phyloP scores from a whole-genome alignment of 2,888 invertebrate species.

The Xylocampa areola region DNA sequence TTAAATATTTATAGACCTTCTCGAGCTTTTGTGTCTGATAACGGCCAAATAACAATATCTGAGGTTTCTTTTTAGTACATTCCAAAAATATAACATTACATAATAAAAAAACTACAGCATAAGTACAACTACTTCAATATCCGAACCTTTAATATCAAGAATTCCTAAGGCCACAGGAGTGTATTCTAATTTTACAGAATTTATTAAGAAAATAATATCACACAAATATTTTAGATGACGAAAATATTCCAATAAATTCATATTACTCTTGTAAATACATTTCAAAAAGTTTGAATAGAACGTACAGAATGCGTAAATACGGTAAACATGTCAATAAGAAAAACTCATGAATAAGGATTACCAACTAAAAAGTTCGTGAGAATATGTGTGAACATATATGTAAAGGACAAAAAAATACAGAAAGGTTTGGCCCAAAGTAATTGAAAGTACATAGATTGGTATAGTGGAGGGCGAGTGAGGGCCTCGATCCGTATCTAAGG shows the following conservation, averaged over 20 bases:
- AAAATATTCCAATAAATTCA: slow-evolving; percentile 58
- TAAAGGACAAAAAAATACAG: slow-evolving; percentile 50
- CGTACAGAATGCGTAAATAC: slow-evolving; percentile 55
- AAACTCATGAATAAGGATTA: slow-evolving; percentile 61
- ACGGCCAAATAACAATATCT: too few relatives aligned
- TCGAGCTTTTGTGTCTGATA: too few relatives aligned
- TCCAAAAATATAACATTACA: too few relatives aligned
- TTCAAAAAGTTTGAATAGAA: slow-evolving; percentile 60
- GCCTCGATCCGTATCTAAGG: slow-evolving; percentile 82
- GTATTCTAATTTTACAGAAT: slow-evolving; percentile 14
- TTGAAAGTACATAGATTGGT: slow-evolving; percentile 80
- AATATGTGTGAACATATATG: slow-evolving; percentile 44
- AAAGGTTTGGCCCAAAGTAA: slow-evolving; percentile 71
- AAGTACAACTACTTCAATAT: slow-evolving; percentile 36
- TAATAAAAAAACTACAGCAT: slow-evolving; percentile 27
- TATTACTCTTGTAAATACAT: slow-evolving; percentile 48
- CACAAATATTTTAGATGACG: slow-evolving; percentile 37
- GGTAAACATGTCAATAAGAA: slow-evolving; percentile 60
- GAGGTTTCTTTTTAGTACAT: too few relatives aligned
- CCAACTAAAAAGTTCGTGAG: slow-evolving; percentile 42
- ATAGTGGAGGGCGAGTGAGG: slow-evolving; percentile 65
- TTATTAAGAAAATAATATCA: slow-evolving; percentile 41
- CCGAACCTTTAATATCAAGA: slow-evolving; percentile 41
- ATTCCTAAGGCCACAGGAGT: slow-evolving; percentile 27
- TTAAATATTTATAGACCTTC: too few relatives aligned